These are phyloP conservation scores for Lateolabrax maculatus DNA, from an alignment of 2,797 vertebrate species.

Conservation along the genomic window DNA sequence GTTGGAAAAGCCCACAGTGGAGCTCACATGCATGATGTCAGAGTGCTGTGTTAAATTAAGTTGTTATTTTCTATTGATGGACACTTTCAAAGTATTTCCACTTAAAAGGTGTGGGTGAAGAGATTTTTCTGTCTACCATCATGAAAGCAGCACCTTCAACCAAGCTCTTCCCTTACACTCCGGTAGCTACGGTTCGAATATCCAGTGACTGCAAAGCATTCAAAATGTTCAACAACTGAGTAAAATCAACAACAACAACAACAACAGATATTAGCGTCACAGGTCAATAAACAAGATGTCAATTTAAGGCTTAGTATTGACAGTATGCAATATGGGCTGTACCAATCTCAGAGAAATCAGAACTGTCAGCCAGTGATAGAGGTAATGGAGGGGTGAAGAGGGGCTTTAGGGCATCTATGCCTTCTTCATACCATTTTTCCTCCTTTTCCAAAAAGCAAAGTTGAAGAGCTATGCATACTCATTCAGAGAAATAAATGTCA, in stretches of 20 bases:
- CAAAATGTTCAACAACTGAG: background rate
- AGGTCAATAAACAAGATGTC: background rate
- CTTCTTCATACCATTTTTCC: background rate
- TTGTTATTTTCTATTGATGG: background rate
- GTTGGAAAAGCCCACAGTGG: slow-evolving; percentile 11
- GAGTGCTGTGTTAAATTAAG: background rate
- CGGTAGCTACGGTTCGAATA: background rate
- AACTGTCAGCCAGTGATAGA: background rate
- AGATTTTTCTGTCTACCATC: background rate
- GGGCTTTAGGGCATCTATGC: background rate
- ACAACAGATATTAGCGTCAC: background rate
- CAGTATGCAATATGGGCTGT: background rate
- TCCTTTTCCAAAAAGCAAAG: background rate
- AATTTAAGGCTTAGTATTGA: background rate
- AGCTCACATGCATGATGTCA: background rate
- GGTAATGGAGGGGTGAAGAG: background rate
- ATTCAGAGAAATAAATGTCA: slow-evolving; percentile 5
- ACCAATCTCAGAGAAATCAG: too few relatives aligned
- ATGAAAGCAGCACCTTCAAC: background rate
- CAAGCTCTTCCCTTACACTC: background rate
- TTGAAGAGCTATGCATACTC: background rate
- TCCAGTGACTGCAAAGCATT: background rate
- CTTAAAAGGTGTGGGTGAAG: background rate
- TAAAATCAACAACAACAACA: too few relatives aligned
- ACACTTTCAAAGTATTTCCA: slow-evolving; percentile 18